phyloP scores from a whole-genome alignment of 2,888 invertebrate species.

The Seira sanloemensis region DNA sequence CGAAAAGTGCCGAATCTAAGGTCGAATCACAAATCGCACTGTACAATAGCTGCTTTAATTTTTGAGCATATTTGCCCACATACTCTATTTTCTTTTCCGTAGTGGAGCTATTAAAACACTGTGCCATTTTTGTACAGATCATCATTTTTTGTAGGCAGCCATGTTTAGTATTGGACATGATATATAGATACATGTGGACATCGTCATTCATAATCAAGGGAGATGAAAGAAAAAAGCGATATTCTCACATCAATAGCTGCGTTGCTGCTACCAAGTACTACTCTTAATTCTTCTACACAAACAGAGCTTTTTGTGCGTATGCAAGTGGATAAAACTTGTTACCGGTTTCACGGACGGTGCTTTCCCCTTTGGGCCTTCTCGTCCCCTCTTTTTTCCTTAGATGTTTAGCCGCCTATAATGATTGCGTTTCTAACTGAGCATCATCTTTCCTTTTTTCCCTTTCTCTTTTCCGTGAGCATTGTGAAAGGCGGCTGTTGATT shows the following conservation, averaged over 20 bases:
- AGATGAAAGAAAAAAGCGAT: not conserved
- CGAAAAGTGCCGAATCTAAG: constrained; percentile 72
- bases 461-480: not conserved
- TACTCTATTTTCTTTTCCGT: constrained; percentile 27
- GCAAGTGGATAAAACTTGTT: constrained; percentile 67
- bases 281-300: constrained; percentile 14
- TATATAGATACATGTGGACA: not conserved
- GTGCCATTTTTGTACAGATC: not conserved
- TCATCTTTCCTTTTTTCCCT: constrained; percentile 17
- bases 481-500: constrained; percentile 17
- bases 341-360: constrained; percentile 67
- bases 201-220: not conserved
- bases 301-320: constrained; percentile 10
- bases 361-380: constrained; percentile 65
- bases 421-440: constrained; percentile 66
- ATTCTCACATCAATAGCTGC: not conserved
- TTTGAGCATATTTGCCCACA: not conserved
- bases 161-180: not conserved
- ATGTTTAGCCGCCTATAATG: constrained; percentile 67
- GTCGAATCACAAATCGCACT: constrained; percentile 73
- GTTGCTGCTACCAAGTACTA: not conserved
- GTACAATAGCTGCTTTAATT: constrained; percentile 37
- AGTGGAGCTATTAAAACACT: not conserved
- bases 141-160: not conserved
- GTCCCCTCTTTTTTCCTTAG: constrained; percentile 53